Evolutionary conservation across 2,888 invertebrate genomes (phyloP).

Genomic region (Hartigia nigra): DNA sequence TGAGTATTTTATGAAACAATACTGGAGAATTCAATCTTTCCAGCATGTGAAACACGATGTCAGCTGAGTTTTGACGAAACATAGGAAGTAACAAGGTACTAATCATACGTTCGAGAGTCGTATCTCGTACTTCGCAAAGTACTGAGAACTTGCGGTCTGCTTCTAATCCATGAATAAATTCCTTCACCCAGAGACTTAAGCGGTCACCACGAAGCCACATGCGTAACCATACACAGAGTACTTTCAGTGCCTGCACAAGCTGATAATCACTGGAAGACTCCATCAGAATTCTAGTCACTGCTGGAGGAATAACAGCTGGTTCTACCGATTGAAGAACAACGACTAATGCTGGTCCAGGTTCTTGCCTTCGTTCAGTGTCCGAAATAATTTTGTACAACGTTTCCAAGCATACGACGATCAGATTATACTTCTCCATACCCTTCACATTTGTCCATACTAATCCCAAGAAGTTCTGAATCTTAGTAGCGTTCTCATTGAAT

Average conservation of each 20-base stretch:
- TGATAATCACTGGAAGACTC: conserved; percentile 67
- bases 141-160: conserved; percentile 68
- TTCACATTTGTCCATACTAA: conserved; percentile 32
- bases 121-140: conserved; percentile 72
- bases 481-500: conserved; percentile 36
- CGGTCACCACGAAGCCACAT: conserved; percentile 74
- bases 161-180: conserved; percentile 75
- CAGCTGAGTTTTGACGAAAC: conserved; percentile 70
- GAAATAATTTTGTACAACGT: conserved; percentile 73
- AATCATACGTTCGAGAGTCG: conserved; percentile 72
- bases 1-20: conserved; percentile 70
- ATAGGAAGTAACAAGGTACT: conserved; percentile 69
- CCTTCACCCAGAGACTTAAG: conserved; percentile 75
- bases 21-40: conserved; percentile 72
- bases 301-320: conserved; percentile 56
- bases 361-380: conserved; percentile 67
- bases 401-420: conserved; percentile 70
- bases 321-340: conserved; percentile 72
- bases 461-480: conserved; percentile 41
- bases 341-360: conserved; percentile 72
- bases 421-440: conserved; percentile 58
- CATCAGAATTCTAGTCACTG: conserved; percentile 67
- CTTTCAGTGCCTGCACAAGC: conserved; percentile 72
- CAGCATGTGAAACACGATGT: conserved; percentile 75
- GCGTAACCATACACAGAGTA: conserved; percentile 77